These are phyloP conservation scores for Panulirus ornatus DNA, from an alignment of 1,140 invertebrate genomes.

Conservation along the genomic window DNA sequence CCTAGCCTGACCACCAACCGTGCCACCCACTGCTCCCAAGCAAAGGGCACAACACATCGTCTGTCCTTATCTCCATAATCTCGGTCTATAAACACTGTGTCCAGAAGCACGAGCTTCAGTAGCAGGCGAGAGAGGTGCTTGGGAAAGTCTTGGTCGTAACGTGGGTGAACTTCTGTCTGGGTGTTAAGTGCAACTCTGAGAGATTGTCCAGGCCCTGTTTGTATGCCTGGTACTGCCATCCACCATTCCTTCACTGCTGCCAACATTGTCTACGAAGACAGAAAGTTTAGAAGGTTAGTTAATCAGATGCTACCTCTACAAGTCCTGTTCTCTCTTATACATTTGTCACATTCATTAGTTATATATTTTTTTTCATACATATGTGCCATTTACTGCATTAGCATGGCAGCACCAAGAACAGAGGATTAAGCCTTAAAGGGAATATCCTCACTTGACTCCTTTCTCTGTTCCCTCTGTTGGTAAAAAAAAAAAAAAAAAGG, in stretches of 20 bases:
- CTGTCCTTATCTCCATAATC: conserved; percentile 53
- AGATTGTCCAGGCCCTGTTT: background rate
- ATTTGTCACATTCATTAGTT: no score
- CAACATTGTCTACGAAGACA: background rate
- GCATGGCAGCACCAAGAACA: no score
- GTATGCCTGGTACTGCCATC: background rate
- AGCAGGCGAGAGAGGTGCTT: conserved; percentile 32
- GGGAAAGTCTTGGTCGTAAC: conserved; percentile 38
- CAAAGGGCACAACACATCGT: conserved; percentile 50
- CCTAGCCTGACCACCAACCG: conserved; percentile 12
- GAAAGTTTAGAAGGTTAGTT: no score
- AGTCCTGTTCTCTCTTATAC: no score
- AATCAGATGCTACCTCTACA: no score
- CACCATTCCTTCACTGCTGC: conserved; percentile 8
- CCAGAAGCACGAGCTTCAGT: conserved; percentile 30
- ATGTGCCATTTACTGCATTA: no score
- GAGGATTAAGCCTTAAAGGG: no score
- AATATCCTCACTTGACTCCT: no score
- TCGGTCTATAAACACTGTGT: conserved; percentile 47
- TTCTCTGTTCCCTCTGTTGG: no score
- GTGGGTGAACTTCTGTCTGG: conserved; percentile 42
- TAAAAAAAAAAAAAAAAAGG: no score
- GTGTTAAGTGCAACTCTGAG: conserved; percentile 1
- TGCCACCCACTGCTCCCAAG: conserved; percentile 55
- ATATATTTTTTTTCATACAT: no score